Percentiles rank a stretch among this genome's conserved stretches.
Conservation (phyloP, 2,113 vertebrate genomes). For the Peromyscus leucopus region DNA sequence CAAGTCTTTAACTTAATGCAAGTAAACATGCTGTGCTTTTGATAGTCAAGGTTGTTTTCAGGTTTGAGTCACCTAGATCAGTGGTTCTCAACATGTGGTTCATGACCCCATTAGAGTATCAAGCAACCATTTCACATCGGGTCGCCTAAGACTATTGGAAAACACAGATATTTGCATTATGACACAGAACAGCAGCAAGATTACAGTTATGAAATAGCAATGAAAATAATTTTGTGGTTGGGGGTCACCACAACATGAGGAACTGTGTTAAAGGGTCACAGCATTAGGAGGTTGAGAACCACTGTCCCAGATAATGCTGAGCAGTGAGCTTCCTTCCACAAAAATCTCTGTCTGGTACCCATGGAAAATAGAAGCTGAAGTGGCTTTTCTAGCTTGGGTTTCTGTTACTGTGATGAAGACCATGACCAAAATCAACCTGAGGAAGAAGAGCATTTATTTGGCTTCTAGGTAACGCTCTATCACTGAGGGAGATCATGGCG, state of each 20-base stretch:
- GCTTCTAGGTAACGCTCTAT: neutral
- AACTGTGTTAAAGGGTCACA: neutral
- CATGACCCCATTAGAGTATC: neutral
- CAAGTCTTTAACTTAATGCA: fast-evolving
- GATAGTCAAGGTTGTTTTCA: neutral
- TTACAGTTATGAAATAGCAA: neutral
- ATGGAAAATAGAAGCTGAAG: neutral
- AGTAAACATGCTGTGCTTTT: fast-evolving
- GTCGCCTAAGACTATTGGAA: neutral
- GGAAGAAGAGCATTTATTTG: neutral
- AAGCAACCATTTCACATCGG: neutral
- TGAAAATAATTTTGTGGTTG: neutral
- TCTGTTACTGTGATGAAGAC: neutral
- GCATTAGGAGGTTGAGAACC: neutral
- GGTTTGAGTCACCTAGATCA: neutral
- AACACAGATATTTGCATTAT: neutral
- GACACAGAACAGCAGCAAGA: neutral
- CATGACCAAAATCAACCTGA: neutral
- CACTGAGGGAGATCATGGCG: neutral
- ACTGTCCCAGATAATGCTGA: neutral
- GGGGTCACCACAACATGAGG: neutral
- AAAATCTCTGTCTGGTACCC: neutral
- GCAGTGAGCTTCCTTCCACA: neutral
- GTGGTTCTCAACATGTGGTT: neutral
- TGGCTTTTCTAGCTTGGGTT: neutral